A percentile compares a stretch with the other conserved stretches of the same genome.
phyloP scores from a whole-genome alignment of 2,888 invertebrate genomes.

The Baronia brevicornis region DNA sequence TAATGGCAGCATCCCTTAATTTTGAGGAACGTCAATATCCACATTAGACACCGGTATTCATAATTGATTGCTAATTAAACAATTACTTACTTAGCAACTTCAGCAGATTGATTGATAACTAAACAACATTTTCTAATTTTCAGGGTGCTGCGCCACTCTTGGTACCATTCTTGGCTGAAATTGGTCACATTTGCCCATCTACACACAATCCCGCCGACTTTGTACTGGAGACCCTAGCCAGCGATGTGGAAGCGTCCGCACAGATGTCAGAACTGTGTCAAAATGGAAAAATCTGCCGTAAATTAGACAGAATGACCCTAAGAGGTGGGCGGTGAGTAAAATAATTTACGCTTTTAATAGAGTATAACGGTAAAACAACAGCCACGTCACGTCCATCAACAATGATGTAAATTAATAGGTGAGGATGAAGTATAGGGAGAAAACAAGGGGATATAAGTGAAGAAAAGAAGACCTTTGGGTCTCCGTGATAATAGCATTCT shows the following conservation, averaged over 20 bases:
- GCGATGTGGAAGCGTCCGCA: slow-evolving; percentile 39
- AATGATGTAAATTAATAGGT: no score
- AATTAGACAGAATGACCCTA: slow-evolving; percentile 43
- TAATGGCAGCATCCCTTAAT: no score
- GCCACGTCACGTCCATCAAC: no score
- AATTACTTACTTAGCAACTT: slow-evolving; percentile 10
- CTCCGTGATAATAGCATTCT: no score
- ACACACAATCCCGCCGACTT: slow-evolving; percentile 89
- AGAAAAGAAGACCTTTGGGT: no score
- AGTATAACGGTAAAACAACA: no score
- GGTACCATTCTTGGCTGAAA: slow-evolving; percentile 79
- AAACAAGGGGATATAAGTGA: no score
- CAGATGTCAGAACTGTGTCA: slow-evolving; percentile 56
- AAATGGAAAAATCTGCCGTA: slow-evolving; percentile 57
- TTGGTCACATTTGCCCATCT: slow-evolving; percentile 81
- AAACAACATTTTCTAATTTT: slow-evolving; percentile 36
- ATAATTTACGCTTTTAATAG: background rate
- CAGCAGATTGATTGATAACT: slow-evolving; percentile 4
- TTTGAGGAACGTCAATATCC: no score
- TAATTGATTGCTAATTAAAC: no score
- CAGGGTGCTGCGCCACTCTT: slow-evolving; percentile 81
- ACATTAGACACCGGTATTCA: no score
- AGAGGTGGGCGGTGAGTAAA: slow-evolving; percentile 50
- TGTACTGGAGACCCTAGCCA: slow-evolving; percentile 57
- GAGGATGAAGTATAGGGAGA: no score